Evolutionary conservation across 2,888 invertebrate species (phyloP), one percentile per base, ranked within the genome.

Genomic region (Caenorhabditis plicata): DNA sequence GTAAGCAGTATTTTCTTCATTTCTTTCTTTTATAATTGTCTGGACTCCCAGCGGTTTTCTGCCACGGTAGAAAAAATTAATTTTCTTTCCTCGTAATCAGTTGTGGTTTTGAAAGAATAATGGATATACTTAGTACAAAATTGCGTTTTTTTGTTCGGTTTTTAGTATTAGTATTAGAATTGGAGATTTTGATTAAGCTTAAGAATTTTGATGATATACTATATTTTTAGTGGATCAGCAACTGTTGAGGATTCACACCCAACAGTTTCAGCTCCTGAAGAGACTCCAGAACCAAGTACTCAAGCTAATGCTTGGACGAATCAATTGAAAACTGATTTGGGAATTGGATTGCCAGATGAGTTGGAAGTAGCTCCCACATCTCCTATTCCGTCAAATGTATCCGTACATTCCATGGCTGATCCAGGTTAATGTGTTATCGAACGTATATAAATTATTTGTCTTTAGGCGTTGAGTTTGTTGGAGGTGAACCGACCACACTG

Each of bases 321-420:
- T 27, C 64, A 76, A 43, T 57, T 76, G 15, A 76, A 76, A 50
- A 54, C 68, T 26, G 73, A 76, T 31, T 66, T 76, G 17, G 75
- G 76, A 40, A 68, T 76, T 20, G 68, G 71, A 20, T 17, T 57
- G 36, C 38, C n/a, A n/a, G 35, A 49, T 9, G 43, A 47, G 13
- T 40, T 51, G 19, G 27, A 35, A 23, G 46, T 38, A 40, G 46
- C 41, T 15, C 43, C 27, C 29, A 25, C 54, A 13, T 38, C 54
- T 19, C 58, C 63, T 2, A 45, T 49, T 19, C 45, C 39, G 20
- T 27, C 48, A 9, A 52, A 40, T 31, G 27, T 41, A 23, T 40
- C 55, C 19, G 26, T 47, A 15, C 51, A 50, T 17, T 29, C 52
- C 13, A 11, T 48, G 27, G 48, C 50, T 26, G 54, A 55, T 52